Conservation (phyloP, 2,888 invertebrate genomes). For the Dorcus parallelipipedus region DNA sequence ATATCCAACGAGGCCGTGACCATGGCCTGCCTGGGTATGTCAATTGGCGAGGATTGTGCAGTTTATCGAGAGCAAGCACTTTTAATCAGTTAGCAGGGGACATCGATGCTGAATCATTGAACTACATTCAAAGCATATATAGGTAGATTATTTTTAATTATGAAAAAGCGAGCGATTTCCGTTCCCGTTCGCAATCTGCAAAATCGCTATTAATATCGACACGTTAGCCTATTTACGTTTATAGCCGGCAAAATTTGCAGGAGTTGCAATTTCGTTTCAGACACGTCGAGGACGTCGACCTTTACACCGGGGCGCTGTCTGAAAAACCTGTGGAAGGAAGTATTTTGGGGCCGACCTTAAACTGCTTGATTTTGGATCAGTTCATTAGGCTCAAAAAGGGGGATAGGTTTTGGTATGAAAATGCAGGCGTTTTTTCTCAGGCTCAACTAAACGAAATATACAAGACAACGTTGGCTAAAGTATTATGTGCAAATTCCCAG, state of each 20-base stretch:
- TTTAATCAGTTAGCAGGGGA: slow-evolving; percentile 64
- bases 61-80: slow-evolving; percentile 56
- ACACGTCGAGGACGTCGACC: slow-evolving; percentile 77
- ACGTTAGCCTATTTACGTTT: not conserved
- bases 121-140: slow-evolving; percentile 63
- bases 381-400: slow-evolving; percentile 76
- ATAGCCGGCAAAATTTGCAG: not conserved
- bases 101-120: slow-evolving; percentile 63
- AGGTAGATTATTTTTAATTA: slow-evolving; percentile 46
- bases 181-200: too few relatives aligned
- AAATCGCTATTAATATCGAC: not conserved
- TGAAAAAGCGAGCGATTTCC: not conserved
- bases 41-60: slow-evolving; percentile 74
- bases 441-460: slow-evolving; percentile 80
- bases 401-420: slow-evolving; percentile 90
- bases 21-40: slow-evolving; percentile 81
- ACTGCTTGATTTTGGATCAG: slow-evolving; percentile 82
- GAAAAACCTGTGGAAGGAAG: slow-evolving; percentile 70
- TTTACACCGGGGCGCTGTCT: slow-evolving; percentile 84
- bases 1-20: slow-evolving; percentile 86
- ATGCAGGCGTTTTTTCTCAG: slow-evolving; percentile 65
- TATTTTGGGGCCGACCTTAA: slow-evolving; percentile 80
- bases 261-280: slow-evolving; percentile 39
- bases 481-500: slow-evolving; percentile 77
- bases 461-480: slow-evolving; percentile 66